These are phyloP conservation scores for Lypha dubia DNA, from an alignment of 2,888 invertebrate genomes.

Conservation along the genomic window DNA sequence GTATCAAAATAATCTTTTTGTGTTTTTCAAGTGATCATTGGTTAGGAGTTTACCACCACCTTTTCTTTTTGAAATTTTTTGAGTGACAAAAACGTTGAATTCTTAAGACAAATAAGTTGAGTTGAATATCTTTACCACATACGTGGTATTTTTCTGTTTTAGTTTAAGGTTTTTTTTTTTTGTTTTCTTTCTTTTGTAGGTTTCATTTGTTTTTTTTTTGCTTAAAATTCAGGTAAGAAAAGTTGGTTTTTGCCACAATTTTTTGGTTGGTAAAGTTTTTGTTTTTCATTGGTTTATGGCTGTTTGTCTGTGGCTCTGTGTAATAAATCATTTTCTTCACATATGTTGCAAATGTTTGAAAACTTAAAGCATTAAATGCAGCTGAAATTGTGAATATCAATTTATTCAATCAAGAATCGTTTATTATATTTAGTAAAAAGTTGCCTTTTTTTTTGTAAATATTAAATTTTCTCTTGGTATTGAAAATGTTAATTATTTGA, in stretches of 20 bases:
- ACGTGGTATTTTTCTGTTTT: slow-evolving; percentile 48
- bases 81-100: slow-evolving; percentile 3
- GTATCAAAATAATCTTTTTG: slow-evolving; percentile 28
- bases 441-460: too few species aligned
- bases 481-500: too few species aligned
- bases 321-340: slow-evolving; percentile 59
- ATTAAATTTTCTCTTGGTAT: too few species aligned
- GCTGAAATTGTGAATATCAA: slow-evolving; percentile 5
- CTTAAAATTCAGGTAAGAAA: slow-evolving; percentile 55
- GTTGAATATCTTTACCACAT: slow-evolving; percentile 61
- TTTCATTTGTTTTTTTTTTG: not conserved
- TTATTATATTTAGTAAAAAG: not conserved
- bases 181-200: not conserved
- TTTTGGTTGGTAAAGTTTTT: not conserved
- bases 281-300: slow-evolving; percentile 11
- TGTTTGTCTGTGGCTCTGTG: slow-evolving; percentile 17
- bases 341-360: slow-evolving; percentile 49
- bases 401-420: not conserved
- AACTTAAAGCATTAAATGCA: slow-evolving; percentile 23
- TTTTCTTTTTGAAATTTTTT: not conserved
- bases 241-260: slow-evolving; percentile 39
- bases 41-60: slow-evolving; percentile 54
- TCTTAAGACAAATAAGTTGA: slow-evolving; percentile 50
- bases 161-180: slow-evolving; percentile 15
- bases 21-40: slow-evolving; percentile 55